A percentile compares a stretch with the other conserved stretches of the same genome.
Evolutionary conservation across 2,113 vertebrate species (phyloP).

Genomic region (Redunca redunca): DNA sequence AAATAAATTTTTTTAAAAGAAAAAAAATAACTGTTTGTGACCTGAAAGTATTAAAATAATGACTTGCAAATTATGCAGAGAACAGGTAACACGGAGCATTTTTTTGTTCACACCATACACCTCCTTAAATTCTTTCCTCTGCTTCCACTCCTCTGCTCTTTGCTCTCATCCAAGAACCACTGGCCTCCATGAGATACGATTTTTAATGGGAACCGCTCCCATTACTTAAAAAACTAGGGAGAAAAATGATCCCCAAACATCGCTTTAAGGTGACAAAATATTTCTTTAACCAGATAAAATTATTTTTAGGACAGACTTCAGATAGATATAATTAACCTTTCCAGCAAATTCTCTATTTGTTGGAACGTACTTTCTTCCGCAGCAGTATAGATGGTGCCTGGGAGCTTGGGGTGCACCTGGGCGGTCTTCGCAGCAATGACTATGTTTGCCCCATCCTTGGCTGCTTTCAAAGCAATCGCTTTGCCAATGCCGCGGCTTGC

Average conservation of each 20-base stretch:
- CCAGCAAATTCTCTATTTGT: neutral
- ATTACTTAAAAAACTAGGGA: neutral
- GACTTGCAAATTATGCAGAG: neutral
- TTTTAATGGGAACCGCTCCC: neutral
- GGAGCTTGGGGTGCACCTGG: slow-evolving; percentile 89
- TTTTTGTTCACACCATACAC: neutral
- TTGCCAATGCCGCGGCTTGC: slow-evolving; percentile 97
- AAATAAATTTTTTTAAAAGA: neutral
- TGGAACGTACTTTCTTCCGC: slow-evolving; percentile 89
- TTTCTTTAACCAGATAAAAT: neutral
- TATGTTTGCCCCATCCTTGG: slow-evolving; percentile 94
- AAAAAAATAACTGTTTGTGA: neutral
- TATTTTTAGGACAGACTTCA: slow-evolving; percentile 1
- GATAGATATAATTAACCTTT: neutral
- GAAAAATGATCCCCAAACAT: neutral
- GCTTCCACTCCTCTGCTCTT: neutral
- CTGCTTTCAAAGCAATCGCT: slow-evolving; percentile 96
- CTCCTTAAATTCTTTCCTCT: neutral
- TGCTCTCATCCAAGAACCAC: neutral
- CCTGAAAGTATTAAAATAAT: slow-evolving; percentile 1
- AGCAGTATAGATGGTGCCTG: slow-evolving; percentile 94
- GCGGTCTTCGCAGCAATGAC: slow-evolving; percentile 95
- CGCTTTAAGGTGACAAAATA: neutral
- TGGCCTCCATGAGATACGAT: neutral
- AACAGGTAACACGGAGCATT: neutral